Conservation (phyloP, 2,888 invertebrate genomes). For the Cephus sareptanus region DNA sequence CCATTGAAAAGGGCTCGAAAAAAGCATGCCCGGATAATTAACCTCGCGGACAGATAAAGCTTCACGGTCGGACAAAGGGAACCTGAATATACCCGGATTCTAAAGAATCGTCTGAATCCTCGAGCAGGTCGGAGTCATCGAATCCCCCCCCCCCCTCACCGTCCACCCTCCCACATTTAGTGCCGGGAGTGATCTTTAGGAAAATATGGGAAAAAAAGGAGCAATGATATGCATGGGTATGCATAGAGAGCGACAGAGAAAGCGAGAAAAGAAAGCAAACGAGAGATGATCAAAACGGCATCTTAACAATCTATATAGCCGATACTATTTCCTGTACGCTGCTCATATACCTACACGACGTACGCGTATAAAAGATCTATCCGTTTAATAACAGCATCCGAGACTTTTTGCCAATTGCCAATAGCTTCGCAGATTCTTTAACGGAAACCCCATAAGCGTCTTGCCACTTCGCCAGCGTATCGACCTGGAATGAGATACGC, state of each 20-base stretch:
- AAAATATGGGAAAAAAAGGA: background rate
- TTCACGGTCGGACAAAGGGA: slow-evolving; percentile 25
- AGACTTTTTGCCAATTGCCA: background rate
- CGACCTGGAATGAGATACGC: background rate
- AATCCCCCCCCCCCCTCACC: slow-evolving; percentile 13
- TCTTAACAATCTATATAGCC: background rate
- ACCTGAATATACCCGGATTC: slow-evolving; percentile 4
- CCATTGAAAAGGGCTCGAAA: background rate
- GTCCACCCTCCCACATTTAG: slow-evolving; percentile 17
- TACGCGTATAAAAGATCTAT: no score
- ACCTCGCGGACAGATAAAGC: slow-evolving; percentile 26
- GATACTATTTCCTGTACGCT: background rate
- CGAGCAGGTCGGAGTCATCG: background rate
- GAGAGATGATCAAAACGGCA: background rate
- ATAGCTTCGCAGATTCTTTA: background rate
- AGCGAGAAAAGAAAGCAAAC: slow-evolving; percentile 6
- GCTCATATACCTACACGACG: no score
- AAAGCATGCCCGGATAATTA: slow-evolving; percentile 22
- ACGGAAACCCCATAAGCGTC: background rate
- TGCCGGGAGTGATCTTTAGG: slow-evolving; percentile 12
- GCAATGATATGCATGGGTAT: background rate
- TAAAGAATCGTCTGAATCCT: background rate
- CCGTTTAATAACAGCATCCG: no score
- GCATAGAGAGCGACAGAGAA: background rate
- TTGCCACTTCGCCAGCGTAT: background rate